Base-by-base conservation (phyloP, 1,140 invertebrate species). In the Aphaenogaster rudis region DNA sequence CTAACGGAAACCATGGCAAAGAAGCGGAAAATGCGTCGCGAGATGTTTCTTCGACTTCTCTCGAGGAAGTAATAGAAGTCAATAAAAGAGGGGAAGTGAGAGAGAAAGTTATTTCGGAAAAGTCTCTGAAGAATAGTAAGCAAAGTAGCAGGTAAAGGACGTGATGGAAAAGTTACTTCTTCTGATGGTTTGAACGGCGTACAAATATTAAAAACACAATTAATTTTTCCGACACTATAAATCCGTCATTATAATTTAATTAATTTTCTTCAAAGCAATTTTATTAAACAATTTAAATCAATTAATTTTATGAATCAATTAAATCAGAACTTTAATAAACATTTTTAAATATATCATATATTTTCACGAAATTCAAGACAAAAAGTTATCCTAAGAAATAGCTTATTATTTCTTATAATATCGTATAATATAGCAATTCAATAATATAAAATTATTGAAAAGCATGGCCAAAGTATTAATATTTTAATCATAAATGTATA, bases 1-100 rank as follows among this genome's bases (percentile, higher is more conserved):
- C 21, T 64, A 76, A 48, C 45, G 45, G 67, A 84, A 84, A 84
- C 45, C 59, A 50, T 54, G 50, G 39, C 15, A 52, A 74, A 64
- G 36, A 66, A 76, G 39, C 59, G 69, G 50, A 69, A 64, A 84
- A 63, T 71, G 80, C 48, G 69, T 85, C 69, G 50, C 61, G 61
- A 84, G 71, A 87, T 48, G 63, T 72, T 63, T 63, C 67, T 50
- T 45, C 67, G 66, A 87, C 21, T 84, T 87, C 50, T 67, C 54
- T 67, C 54, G 45, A 67, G 57, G 33, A 82, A 82, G 79, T 84
- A 84, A 84, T 87, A 64, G 52, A 84, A 84, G 80, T 79, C 86
- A 72, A 87, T 87, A 84, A 84, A 84, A 87, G 61, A 52, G 66
- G 36, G 45, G 33, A 86, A 86, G 54, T 59, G 50, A 57, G 78